Conservation (phyloP, 2,113 vertebrate species). For the Callithrix jacchus region DNA sequence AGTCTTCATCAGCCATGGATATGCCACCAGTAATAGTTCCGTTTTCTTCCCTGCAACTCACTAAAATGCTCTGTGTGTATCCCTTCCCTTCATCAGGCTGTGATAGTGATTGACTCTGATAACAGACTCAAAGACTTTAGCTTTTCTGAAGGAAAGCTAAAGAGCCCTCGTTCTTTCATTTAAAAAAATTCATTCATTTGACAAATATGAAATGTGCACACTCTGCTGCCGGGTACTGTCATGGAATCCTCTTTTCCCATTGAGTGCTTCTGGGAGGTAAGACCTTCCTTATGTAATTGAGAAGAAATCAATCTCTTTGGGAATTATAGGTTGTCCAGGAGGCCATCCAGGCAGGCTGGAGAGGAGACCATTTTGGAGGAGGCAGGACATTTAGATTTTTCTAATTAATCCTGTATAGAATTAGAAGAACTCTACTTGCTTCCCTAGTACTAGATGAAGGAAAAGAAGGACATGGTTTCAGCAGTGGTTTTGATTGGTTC, state of each 20-base stretch:
- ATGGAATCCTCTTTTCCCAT: background rate
- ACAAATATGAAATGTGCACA: background rate
- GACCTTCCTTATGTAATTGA: background rate
- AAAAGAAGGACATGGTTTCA: background rate
- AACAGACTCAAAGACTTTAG: too few relatives aligned
- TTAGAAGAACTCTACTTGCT: background rate
- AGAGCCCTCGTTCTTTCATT: background rate
- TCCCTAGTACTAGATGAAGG: background rate
- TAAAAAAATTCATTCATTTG: background rate
- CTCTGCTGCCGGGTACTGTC: background rate
- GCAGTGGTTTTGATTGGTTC: background rate
- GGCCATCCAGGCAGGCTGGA: background rate
- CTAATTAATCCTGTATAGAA: background rate
- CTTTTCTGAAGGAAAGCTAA: background rate
- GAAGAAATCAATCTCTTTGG: background rate
- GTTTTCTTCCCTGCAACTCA: background rate
- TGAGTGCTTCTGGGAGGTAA: background rate
- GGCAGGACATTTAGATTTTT: background rate
- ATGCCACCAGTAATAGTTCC: background rate
- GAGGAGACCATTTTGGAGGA: background rate
- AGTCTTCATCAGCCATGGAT: background rate
- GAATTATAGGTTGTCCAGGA: background rate
- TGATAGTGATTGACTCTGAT: background rate
- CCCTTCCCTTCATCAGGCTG: background rate
- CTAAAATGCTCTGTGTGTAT: background rate